Conservation (phyloP, 2,888 invertebrate species). For the Euproctis similis region DNA sequence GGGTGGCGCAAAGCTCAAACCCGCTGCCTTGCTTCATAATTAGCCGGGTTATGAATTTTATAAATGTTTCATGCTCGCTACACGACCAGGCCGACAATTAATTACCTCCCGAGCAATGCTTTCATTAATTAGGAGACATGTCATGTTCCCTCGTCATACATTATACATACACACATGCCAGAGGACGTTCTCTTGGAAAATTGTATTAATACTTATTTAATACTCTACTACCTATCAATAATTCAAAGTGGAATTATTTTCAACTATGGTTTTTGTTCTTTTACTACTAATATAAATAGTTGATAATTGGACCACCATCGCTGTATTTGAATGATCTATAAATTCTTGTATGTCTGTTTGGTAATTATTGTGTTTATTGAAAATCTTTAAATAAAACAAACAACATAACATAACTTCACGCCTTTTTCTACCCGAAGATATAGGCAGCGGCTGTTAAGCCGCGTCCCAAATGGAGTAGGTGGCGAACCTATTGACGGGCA, state of each 20-base stretch:
- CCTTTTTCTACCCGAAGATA: no score
- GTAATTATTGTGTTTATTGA: no score
- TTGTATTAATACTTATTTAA: constrained; percentile 52
- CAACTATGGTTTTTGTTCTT: constrained; percentile 15
- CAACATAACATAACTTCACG: no score
- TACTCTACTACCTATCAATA: constrained; percentile 38
- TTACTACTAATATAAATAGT: no score
- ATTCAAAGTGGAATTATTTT: constrained; percentile 31
- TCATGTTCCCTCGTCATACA: constrained; percentile 56
- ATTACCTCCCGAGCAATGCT: constrained; percentile 64
- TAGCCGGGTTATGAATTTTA: constrained; percentile 71
- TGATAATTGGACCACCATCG: constrained; percentile 42
- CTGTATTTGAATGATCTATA: no score
- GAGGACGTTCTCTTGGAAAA: constrained; percentile 38
- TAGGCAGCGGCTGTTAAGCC: no score
- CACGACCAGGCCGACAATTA: constrained; percentile 64
- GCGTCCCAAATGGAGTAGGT: no score
- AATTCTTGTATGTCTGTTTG: no score
- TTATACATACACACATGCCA: constrained; percentile 51
- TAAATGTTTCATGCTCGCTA: constrained; percentile 68
- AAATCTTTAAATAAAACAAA: no score
- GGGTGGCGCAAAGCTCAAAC: constrained; percentile 57
- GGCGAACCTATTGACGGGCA: no score
- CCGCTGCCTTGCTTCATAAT: constrained; percentile 62
- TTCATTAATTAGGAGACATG: constrained; percentile 67